phyloP scores from a whole-genome alignment of 1,140 invertebrate species.

The Tribolium madens region DNA sequence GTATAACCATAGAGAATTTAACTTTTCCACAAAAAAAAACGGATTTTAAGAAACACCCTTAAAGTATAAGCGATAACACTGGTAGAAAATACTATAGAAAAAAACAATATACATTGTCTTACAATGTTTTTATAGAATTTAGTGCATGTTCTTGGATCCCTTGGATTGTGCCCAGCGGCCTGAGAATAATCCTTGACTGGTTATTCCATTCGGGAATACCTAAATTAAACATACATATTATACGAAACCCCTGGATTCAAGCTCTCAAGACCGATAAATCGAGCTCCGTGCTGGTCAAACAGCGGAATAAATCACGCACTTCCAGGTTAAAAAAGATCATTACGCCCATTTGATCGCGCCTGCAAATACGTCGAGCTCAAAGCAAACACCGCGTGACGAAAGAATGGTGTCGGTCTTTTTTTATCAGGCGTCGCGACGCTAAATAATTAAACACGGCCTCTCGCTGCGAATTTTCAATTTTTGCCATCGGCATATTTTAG shows the following conservation, averaged over 20 bases:
- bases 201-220: background rate
- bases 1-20: too few species aligned
- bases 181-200: too few species aligned
- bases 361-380: conserved; percentile 36
- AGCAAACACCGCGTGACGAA: conserved; percentile 22
- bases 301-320: conserved; percentile 25
- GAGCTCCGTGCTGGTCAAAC: background rate
- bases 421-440: conserved; percentile 7
- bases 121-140: too few species aligned
- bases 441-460: conserved; percentile 9
- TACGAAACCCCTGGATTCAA: background rate
- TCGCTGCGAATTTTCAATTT: background rate
- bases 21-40: too few species aligned
- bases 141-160: too few species aligned
- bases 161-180: too few species aligned
- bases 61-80: too few species aligned
- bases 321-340: conserved; percentile 30
- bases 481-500: conserved; percentile 5
- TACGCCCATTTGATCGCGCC: conserved; percentile 26
- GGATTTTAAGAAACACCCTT: too few species aligned
- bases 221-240: background rate
- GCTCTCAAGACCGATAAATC: conserved; percentile 14
- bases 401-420: conserved; percentile 28
- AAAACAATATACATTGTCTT: too few species aligned
- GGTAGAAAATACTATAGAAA: too few species aligned